Base-by-base conservation (phyloP, 2,888 invertebrate genomes). In the Macropis europaea region DNA sequence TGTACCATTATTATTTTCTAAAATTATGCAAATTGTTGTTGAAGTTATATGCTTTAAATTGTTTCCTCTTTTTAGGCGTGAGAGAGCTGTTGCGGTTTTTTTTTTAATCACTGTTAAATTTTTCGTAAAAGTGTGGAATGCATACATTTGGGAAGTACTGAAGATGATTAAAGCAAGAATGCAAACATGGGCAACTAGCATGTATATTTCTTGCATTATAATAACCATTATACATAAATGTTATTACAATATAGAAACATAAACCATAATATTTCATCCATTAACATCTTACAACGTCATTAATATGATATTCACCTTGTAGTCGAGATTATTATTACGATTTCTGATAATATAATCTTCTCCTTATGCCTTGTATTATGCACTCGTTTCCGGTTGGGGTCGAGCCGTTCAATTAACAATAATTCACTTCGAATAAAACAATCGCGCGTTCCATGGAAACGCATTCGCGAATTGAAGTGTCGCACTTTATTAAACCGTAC, bases 181-280 rank as follows among this genome's bases (percentile, higher is more conserved):
- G 40, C 47, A 43, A 64, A 64, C 48, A 56, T 80, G 73, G 81
- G 83, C 86, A 87, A 87, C 84, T 86, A 86, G 72, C 79, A 79
- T 84, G 77, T 86, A 84, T 86, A 86, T 85, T 83, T 68, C 79
- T 85, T 77, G 76, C 84, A 84, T 85, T 76, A 83, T 86, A 80
- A 84, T 87, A 87, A 84, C 79, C 79, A 75, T 84, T 82, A 83
- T 86, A 86, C 87, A 87, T 86, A 87, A 87, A 84, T 85, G 82
- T 86, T 86, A 87, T 87, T 87, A 87, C 87, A 87, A 87, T 87
- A 84, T 87, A 87, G 81, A 87, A 87, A 87, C 87, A 85, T 87
- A 86, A 87, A 86, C 76, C 76, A 86, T 82, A 84, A 83, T 84
- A 84, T 83, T 76, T 85, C 82, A 83, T 80, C 69, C 81, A 79